Conservation (phyloP, 2,888 invertebrate genomes). For the Dugesia japonica region DNA sequence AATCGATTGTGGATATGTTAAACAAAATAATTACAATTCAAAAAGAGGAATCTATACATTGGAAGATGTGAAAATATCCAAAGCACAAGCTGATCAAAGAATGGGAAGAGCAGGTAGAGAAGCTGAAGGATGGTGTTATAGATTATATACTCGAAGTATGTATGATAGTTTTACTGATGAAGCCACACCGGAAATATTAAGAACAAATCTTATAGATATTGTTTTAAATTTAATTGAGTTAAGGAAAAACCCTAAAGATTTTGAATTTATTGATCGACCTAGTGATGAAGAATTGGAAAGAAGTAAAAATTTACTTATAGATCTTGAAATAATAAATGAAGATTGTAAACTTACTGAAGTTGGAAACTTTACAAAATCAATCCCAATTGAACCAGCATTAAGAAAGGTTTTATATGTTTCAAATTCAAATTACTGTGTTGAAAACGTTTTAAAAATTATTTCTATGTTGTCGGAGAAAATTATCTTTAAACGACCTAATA, state of each 20-base stretch:
- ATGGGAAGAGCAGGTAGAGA: conserved; percentile 90
- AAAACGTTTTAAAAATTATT: not conserved
- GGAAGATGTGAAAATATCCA: conserved; percentile 92
- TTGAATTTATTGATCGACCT: conserved; percentile 99
- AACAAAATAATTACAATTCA: conserved; percentile 60
- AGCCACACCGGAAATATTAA: conserved; percentile 85
- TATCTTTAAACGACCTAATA: conserved; percentile 63
- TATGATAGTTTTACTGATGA: conserved; percentile 96
- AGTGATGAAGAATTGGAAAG: conserved; percentile 84
- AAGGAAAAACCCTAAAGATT: conserved; percentile 92
- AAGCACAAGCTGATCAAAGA: conserved; percentile 86
- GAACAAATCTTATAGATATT: conserved; percentile 88
- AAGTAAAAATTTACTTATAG: conserved; percentile 88
- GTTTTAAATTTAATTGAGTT: conserved; percentile 89
- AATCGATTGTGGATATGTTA: conserved; percentile 96
- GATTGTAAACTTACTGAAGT: conserved; percentile 52
- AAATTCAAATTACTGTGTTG: conserved; percentile 64
- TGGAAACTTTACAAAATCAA: conserved; percentile 73
- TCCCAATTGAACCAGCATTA: conserved; percentile 87
- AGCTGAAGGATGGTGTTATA: conserved; percentile 87
- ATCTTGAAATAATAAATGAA: conserved; percentile 82
- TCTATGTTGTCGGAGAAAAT: not conserved
- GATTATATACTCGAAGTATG: conserved; percentile 88
- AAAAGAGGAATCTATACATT: conserved; percentile 74
- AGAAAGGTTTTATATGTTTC: conserved; percentile 99